Evolutionary conservation across 1,140 invertebrate species (phyloP).

Genomic region (Augochlora pura): DNA sequence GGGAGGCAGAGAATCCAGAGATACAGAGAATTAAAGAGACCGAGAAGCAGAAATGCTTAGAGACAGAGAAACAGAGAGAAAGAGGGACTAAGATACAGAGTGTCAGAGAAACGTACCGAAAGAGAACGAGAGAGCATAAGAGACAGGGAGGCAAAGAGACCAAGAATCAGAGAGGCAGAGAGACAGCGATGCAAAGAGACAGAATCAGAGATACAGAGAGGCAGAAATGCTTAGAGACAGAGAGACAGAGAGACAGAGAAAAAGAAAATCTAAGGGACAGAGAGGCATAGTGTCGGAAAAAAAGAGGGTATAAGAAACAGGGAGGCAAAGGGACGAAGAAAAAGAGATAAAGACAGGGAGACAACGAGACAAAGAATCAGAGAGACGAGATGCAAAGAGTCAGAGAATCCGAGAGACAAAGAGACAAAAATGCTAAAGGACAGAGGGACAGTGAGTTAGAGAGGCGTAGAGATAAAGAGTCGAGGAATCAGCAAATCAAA

Average conservation of each 20-base stretch:
- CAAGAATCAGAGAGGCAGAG: background rate
- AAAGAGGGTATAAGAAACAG: no score
- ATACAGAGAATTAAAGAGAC: background rate
- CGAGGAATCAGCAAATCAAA: no score
- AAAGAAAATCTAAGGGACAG: no score
- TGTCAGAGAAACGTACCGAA: background rate
- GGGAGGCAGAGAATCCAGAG: background rate
- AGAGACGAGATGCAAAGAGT: background rate
- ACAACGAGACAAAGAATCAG: background rate
- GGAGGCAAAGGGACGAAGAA: background rate
- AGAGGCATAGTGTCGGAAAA: no score
- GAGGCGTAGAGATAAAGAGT: background rate
- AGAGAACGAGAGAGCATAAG: background rate
- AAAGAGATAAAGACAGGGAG: background rate
- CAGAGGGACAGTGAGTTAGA: background rate
- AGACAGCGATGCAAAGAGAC: background rate
- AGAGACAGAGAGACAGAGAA: background rate
- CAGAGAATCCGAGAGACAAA: background rate
- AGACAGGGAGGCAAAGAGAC: no score
- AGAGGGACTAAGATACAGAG: background rate
- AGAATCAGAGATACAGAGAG: no score
- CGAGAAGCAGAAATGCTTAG: no score
- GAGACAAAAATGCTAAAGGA: no score
- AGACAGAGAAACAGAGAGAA: no score
- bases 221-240: background rate